Evolutionary conservation across 2,888 invertebrate species (phyloP), one percentile per base, ranked within the genome.

Genomic region (Pristionchus mayeri): DNA sequence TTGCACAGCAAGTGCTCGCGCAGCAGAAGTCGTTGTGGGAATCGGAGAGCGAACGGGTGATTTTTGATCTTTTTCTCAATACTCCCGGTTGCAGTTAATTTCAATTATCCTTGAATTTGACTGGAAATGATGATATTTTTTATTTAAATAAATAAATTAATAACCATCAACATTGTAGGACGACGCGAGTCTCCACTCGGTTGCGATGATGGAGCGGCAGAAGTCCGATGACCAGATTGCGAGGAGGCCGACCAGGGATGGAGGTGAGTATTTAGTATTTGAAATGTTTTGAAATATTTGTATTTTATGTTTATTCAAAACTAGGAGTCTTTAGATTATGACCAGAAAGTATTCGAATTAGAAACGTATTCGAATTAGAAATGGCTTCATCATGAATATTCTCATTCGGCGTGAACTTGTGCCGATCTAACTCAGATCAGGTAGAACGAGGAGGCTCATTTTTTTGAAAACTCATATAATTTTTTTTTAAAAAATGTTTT

Each of bases 161-260:
- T 63, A 63, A 18, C 34, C 18, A 75, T 37, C 18, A 40, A n/a
- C 9, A 40, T 78, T 34, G 13, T n/a, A 80, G 80, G 80, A 80
- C 57, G 80, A 80, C 57, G 80, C 48, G 9, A 57, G 54, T 13
- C 27, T 80, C 18, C 24, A n/a, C 24, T 80, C 80, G 1, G 48
- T 80, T 0, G 63, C 63, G 48, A 80, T 48, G 52, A 67, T 82
- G 82, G 85, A 85, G 16, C 48, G 88, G 34, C 86, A 86, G 87
- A 87, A 87, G 85, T 86, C 86, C 71, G 88, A 88, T 67, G 88
- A 88, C 44, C 85, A 85, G 13, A 85, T 88, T 21, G 85, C 87
- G 21, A 37, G 86, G 44, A 75, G 88, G 84, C 87, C 82, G 1
- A 82, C 82, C 21, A 54, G 63, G 48, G 82, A 82, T 1, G 60